Conservation (phyloP, 1,140 invertebrate species). For the Calephelis nemesis region DNA sequence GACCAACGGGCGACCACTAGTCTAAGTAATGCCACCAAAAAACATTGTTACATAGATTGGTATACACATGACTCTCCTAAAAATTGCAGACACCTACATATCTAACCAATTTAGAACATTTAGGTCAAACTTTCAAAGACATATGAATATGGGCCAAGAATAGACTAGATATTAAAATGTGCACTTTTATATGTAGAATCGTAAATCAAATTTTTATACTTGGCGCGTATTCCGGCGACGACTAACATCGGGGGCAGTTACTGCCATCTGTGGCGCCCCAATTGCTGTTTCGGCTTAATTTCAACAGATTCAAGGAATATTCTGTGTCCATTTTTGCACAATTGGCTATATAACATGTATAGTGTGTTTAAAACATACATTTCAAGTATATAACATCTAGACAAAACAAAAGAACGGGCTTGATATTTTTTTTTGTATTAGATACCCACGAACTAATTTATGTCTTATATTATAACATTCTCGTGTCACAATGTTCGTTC, state of each 20-base stretch:
- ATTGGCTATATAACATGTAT: no score
- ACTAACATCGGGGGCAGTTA: slow-evolving; percentile 53
- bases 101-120: background rate
- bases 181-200: slow-evolving; percentile 45
- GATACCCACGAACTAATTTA: no score
- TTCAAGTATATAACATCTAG: no score
- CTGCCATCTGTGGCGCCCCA: slow-evolving; percentile 66
- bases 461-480: no score
- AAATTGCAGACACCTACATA: background rate
- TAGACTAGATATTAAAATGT: slow-evolving; percentile 30
- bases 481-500: no score
- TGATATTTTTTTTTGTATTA: no score
- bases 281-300: slow-evolving; percentile 58
- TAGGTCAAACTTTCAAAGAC: slow-evolving; percentile 2
- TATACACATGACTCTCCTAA: no score
- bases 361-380: no score
- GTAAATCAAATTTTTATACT: slow-evolving; percentile 72
- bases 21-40: no score
- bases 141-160: slow-evolving; percentile 4
- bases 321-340: slow-evolving; percentile 21
- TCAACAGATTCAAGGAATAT: slow-evolving; percentile 51
- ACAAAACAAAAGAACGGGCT: no score
- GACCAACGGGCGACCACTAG: no score
- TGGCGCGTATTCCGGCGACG: slow-evolving; percentile 50
- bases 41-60: no score